Percentiles rank a stretch among this genome's conserved stretches.
Evolutionary conservation across 1,140 invertebrate species (phyloP).

Genomic region (Megathymus violae): DNA sequence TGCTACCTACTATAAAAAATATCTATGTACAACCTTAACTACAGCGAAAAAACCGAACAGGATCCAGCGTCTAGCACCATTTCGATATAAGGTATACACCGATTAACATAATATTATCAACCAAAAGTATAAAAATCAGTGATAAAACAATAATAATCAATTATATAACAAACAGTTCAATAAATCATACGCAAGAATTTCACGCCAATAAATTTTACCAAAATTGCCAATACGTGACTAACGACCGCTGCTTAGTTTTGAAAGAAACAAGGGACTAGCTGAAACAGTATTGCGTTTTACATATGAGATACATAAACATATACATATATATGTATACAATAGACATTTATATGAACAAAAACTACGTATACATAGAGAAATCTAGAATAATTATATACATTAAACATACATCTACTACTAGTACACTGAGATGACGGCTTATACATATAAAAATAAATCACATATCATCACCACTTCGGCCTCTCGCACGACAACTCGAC

Average conservation of each 20-base stretch:
- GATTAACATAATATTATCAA: slow-evolving; percentile 78
- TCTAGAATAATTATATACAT: slow-evolving; percentile 60
- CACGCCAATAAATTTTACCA: slow-evolving; percentile 35
- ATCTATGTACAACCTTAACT: slow-evolving; percentile 70
- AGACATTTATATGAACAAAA: slow-evolving; percentile 50
- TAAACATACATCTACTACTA: slow-evolving; percentile 57
- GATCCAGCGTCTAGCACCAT: slow-evolving; percentile 80
- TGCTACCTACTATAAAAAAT: slow-evolving; percentile 48
- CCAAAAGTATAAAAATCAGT: slow-evolving; percentile 63
- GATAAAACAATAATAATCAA: slow-evolving; percentile 60
- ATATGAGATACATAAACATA: too few relatives aligned
- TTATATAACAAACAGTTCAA: slow-evolving; percentile 60
- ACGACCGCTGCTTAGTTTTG: slow-evolving; percentile 64
- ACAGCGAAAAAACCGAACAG: slow-evolving; percentile 64
- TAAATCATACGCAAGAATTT: slow-evolving; percentile 38
- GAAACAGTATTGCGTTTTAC: slow-evolving; percentile 69
- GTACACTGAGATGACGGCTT: slow-evolving; percentile 70
- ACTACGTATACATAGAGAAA: slow-evolving; percentile 63
- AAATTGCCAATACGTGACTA: slow-evolving; percentile 41
- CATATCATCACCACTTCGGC: slow-evolving; percentile 67
- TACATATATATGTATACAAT: slow-evolving; percentile 55
- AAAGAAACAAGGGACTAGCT: slow-evolving; percentile 71
- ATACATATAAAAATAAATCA: slow-evolving; percentile 75
- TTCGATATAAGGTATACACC: slow-evolving; percentile 73
- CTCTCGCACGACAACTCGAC: too few relatives aligned